Percentiles rank a stretch among this genome's conserved stretches.
These are phyloP conservation scores for Hipposideros larvatus DNA, from an alignment of 2,797 vertebrate genomes.

Conservation along the genomic window DNA sequence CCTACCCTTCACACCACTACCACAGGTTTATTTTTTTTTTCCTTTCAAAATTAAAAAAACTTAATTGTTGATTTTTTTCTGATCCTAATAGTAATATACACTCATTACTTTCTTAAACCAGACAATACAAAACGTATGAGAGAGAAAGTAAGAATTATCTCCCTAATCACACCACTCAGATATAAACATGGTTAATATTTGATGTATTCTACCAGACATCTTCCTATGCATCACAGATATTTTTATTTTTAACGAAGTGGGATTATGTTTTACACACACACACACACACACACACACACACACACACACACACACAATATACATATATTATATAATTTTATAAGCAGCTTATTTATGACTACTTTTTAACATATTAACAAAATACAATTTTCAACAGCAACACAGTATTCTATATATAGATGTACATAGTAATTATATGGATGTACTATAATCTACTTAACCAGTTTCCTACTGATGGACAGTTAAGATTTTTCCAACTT, in stretches of 20 bases:
- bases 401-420: background rate
- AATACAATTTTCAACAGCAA: conserved; percentile 28
- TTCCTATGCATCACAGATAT: background rate
- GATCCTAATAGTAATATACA: background rate
- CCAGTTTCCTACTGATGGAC: background rate
- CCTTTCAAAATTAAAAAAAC: background rate
- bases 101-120: conserved; percentile 6
- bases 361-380: conserved; percentile 16
- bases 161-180: background rate
- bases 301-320: background rate
- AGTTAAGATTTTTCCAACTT: conserved; percentile 30
- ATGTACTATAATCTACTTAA: background rate
- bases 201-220: background rate
- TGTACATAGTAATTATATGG: background rate
- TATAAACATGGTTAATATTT: background rate
- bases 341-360: background rate
- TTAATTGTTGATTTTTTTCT: background rate
- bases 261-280: background rate
- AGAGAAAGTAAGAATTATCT: conserved; percentile 22
- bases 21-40: conserved; percentile 11
- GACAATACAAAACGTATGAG: background rate
- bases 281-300: too few relatives aligned
- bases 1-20: background rate
- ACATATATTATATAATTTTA: background rate
- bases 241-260: conserved; percentile 41